phyloP scores from a whole-genome alignment of 2,113 vertebrate genomes.

The Melanerpes aurifrons region DNA sequence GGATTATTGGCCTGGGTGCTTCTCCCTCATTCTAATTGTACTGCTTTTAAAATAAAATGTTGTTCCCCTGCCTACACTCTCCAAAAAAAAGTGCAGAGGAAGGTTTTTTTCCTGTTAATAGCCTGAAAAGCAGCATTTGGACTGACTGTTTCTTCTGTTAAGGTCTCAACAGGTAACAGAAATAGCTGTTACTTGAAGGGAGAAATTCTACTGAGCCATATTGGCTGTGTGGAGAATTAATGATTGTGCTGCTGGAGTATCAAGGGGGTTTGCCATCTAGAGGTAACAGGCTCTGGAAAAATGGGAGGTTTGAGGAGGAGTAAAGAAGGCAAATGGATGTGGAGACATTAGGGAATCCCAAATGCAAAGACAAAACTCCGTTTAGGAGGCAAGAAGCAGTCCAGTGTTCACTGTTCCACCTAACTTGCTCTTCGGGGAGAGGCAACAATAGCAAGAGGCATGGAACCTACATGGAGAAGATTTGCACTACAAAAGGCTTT shows the following conservation, averaged over 20 bases:
- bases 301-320: background rate
- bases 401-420: background rate
- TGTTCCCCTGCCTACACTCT: background rate
- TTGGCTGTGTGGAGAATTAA: background rate
- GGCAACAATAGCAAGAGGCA: background rate
- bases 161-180: background rate
- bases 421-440: background rate
- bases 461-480: conserved; percentile 31
- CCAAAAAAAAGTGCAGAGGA: background rate
- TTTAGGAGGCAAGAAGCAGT: background rate
- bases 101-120: background rate
- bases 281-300: background rate
- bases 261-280: background rate
- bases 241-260: background rate
- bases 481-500: conserved; percentile 64
- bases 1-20: background rate
- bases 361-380: background rate
- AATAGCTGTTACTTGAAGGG: background rate
- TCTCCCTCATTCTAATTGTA: background rate
- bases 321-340: background rate
- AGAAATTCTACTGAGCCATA: rapidly evolving
- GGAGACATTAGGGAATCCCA: background rate
- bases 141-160: background rate
- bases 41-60: background rate
- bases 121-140: background rate